Percentiles rank a stretch among this genome's conserved stretches.
Conservation (phyloP, 2,888 invertebrate species). For the Physocephala rufipes region DNA sequence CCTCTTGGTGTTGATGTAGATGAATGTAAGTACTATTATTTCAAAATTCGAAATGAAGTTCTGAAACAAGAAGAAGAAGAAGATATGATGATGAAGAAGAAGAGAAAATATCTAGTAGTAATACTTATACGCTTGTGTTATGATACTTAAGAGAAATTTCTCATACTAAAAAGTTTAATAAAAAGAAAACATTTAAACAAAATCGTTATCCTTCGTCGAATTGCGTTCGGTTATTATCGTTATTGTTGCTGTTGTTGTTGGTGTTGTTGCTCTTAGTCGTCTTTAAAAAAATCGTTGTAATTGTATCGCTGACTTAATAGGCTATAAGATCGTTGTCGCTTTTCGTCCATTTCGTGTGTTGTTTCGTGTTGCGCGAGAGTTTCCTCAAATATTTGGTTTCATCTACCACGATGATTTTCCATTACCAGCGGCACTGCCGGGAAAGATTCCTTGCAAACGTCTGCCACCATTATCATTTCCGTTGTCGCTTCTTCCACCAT, state of each 20-base stretch:
- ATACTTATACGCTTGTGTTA: constrained; percentile 4
- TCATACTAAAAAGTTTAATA: background rate
- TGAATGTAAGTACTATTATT: background rate
- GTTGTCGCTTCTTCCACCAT: constrained; percentile 31
- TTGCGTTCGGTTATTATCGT: constrained; percentile 17
- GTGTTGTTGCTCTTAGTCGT: background rate
- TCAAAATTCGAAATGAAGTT: background rate
- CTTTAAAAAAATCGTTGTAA: no score
- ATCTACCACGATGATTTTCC: constrained; percentile 47
- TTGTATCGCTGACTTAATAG: constrained; percentile 1
- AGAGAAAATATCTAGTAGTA: background rate
- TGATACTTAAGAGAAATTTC: constrained; percentile 7
- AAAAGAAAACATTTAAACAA: background rate
- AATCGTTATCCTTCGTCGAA: constrained; percentile 24
- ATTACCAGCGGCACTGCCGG: constrained; percentile 35
- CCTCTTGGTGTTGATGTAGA: constrained; percentile 14
- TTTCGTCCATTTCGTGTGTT: constrained; percentile 32
- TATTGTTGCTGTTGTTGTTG: background rate
- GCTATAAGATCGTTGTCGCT: constrained; percentile 35
- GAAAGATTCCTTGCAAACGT: constrained; percentile 9
- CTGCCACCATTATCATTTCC: constrained; percentile 37
- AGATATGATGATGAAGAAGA: no score
- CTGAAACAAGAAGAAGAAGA: no score
- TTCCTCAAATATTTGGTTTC: constrained; percentile 40
- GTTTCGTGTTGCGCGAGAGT: background rate